Base-by-base conservation (phyloP, 2,113 vertebrate species). In the Takifugu bimaculatus region DNA sequence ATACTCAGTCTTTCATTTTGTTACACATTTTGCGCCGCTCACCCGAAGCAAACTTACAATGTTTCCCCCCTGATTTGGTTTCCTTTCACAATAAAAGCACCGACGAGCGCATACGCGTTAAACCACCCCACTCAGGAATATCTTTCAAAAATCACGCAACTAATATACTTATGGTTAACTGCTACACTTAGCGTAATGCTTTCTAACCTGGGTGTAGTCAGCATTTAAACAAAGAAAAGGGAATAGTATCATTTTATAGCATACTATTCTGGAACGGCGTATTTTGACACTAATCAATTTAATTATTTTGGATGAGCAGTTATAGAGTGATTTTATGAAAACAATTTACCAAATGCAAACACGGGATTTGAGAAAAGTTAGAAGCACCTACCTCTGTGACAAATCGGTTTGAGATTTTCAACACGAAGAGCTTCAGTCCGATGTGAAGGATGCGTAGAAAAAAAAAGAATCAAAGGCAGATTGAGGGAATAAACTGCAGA, bases 331-430 rank as follows among this genome's bases (percentile, higher is more conserved):
- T 12, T n/a, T 48, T 48, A 15, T 12, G 5, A 48, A 4, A n/a
- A 13, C 7, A 39, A 39, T 39, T 39, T 39, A 39, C 35, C 35
- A 10, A 10, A 10, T 39, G 6, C 9, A 39, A 39, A 39, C 7
- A 39, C 45, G 4, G 6, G 2, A 26, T 32, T 54, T 26, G 2
- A 10, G 14, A 32, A 42, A 64, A 50, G 35, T 29, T 52, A 1
- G 5, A 6, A 5, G 26, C 26, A 82, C 84, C 15, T 79, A 84
- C 79, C 84, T 77, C 74, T 28, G 59, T 68, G 26, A 53, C 55
- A 54, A 74, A 77, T 64, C 26, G 26, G 13, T 64, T 12, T 44
- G 60, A 73, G 70, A 26, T 60, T 57, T 26, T 29, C 55, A 26
- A 58, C 26, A 50, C 65, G 62, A 43, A 35, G 52, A 54, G 58